These are phyloP conservation scores for Plemyria rubiginata DNA, from an alignment of 2,888 invertebrate species.

Conservation along the genomic window DNA sequence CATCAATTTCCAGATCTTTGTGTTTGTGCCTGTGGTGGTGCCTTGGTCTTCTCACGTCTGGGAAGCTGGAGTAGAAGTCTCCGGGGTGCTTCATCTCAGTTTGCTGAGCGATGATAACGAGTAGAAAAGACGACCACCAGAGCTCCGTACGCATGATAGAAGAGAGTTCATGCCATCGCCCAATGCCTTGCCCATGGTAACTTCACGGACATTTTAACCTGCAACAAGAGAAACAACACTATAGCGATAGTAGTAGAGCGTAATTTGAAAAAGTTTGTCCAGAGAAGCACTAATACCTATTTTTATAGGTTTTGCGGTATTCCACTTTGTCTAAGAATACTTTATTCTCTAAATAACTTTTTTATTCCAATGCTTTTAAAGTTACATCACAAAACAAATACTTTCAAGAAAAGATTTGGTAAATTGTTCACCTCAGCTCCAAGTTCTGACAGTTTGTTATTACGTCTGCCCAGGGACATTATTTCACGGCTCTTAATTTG, in stretches of 20 bases:
- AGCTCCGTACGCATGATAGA: slow-evolving; percentile 67
- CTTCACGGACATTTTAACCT: slow-evolving; percentile 66
- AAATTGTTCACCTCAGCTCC: slow-evolving; percentile 1
- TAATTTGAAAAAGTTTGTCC: too few relatives aligned
- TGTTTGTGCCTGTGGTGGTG: slow-evolving; percentile 75
- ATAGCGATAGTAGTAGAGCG: not conserved
- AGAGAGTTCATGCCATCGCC: slow-evolving; percentile 66
- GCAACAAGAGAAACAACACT: slow-evolving; percentile 54
- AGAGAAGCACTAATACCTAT: too few relatives aligned
- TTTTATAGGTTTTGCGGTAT: too few relatives aligned
- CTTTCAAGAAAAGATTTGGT: not conserved
- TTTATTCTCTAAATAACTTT: too few relatives aligned
- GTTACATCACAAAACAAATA: not conserved
- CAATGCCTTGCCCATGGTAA: slow-evolving; percentile 60
- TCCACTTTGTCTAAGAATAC: too few relatives aligned
- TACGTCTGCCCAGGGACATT: slow-evolving; percentile 4
- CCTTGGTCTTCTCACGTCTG: slow-evolving; percentile 41
- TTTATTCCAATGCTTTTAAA: too few relatives aligned
- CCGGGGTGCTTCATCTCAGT: slow-evolving; percentile 67
- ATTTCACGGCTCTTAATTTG: slow-evolving; percentile 13
- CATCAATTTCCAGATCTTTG: slow-evolving; percentile 55
- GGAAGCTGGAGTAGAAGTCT: slow-evolving; percentile 42
- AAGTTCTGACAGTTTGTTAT: slow-evolving; percentile 10
- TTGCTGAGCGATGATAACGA: slow-evolving; percentile 60
- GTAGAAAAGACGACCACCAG: slow-evolving; percentile 69